Conservation (phyloP, 2,113 vertebrate species). For the Nansenia antarctica region DNA sequence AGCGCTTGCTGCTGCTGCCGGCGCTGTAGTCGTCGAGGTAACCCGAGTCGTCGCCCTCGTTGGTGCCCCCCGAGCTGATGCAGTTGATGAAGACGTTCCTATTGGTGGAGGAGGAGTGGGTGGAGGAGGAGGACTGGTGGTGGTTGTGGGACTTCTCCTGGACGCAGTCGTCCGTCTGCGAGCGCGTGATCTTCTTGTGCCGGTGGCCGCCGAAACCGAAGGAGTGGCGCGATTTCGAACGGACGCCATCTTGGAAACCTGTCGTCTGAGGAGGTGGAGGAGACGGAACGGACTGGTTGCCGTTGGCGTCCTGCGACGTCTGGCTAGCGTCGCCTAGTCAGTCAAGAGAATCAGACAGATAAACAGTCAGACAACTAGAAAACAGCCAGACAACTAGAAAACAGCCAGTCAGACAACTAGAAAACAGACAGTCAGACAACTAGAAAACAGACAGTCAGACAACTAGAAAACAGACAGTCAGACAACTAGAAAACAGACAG, state of each 20-base stretch:
- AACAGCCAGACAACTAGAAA: too few relatives aligned
- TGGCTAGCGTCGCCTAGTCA: too few relatives aligned
- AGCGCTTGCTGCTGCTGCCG: conserved; percentile 64
- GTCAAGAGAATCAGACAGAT: too few relatives aligned
- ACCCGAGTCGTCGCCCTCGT: conserved; percentile 93
- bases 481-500: too few relatives aligned
- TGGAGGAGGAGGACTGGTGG: conserved; percentile 70
- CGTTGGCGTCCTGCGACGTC: conserved; percentile 56
- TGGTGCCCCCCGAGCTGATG: conserved; percentile 85
- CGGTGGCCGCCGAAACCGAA: conserved; percentile 86
- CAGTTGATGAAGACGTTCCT: conserved; percentile 96
- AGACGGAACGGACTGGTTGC: conserved; percentile 79
- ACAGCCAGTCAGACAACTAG: too few relatives aligned
- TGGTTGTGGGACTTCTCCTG: too few relatives aligned
- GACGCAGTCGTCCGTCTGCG: conserved; percentile 92
- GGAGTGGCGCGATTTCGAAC: conserved; percentile 82
- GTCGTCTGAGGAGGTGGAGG: conserved; percentile 67
- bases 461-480: too few relatives aligned
- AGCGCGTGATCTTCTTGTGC: conserved; percentile 91
- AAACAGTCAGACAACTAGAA: too few relatives aligned
- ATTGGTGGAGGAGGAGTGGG: conserved; percentile 77
- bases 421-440: too few relatives aligned
- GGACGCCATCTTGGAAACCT: conserved; percentile 71
- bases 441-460: too few relatives aligned
- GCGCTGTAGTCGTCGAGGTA: conserved; percentile 86